These are phyloP conservation scores for Gnathonemus longibarbis DNA, from an alignment of 2,113 vertebrate genomes.

Conservation along the genomic window DNA sequence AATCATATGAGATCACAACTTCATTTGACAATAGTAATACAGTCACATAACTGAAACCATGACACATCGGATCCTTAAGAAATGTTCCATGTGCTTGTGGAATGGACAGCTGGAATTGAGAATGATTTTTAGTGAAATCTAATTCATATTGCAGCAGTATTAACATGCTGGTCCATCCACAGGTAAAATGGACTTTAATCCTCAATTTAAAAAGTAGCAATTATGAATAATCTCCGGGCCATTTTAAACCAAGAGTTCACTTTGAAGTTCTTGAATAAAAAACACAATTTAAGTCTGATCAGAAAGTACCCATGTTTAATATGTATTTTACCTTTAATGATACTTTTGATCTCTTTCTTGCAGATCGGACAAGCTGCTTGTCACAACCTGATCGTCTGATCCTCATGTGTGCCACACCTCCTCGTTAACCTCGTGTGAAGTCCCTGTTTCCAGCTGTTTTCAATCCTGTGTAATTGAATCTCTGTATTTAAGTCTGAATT, in stretches of 20 bases:
- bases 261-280: not conserved
- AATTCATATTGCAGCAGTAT: not conserved
- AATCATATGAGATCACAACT: not conserved
- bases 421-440: too few relatives aligned
- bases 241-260: not conserved
- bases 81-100: not conserved
- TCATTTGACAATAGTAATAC: not conserved
- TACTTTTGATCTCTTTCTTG: not conserved
- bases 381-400: too few relatives aligned
- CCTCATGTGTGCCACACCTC: too few relatives aligned
- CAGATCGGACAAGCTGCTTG: not conserved
- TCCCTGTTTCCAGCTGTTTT: too few relatives aligned
- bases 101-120: not conserved
- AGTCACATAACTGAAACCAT: not conserved
- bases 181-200: not conserved
- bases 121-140: not conserved
- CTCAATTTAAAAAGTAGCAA: not conserved
- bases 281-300: not conserved
- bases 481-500: too few relatives aligned
- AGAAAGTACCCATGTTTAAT: not conserved
- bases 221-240: not conserved
- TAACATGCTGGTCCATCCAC: not conserved
- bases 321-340: not conserved
- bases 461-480: too few relatives aligned
- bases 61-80: not conserved